Conservation (phyloP, 2,888 invertebrate genomes). For the Hirtodrosophila duncani region DNA sequence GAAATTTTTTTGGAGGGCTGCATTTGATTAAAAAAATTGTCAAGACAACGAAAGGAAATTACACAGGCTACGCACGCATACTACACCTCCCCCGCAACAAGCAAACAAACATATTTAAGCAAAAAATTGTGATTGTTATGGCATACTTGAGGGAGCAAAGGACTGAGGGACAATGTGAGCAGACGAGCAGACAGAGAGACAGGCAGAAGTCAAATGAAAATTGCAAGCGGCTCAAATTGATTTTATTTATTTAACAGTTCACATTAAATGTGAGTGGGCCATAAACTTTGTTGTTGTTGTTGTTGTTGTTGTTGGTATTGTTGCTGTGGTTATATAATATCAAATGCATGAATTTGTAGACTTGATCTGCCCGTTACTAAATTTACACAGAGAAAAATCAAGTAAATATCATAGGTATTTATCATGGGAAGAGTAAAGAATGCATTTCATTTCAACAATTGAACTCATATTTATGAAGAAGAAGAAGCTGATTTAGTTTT, state of each 20-base stretch:
- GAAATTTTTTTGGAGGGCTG: background rate
- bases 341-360: constrained; percentile 52
- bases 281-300: constrained; percentile 26
- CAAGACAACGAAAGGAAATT: constrained; percentile 13
- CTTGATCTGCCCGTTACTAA: no score
- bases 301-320: constrained; percentile 20
- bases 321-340: constrained; percentile 33
- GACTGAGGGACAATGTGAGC: background rate
- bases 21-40: constrained; percentile 31
- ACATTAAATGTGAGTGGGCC: constrained; percentile 35
- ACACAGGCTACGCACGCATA: no score
- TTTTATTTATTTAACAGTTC: constrained; percentile 66
- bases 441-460: no score
- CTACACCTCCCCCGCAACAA: no score
- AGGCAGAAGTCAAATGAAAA: constrained; percentile 35
- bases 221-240: constrained; percentile 58
- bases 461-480: no score
- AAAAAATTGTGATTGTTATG: constrained; percentile 60
- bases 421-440: no score
- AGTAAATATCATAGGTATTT: no score
- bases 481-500: no score
- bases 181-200: constrained; percentile 8
- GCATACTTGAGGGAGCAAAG: constrained; percentile 31
- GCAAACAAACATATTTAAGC: no score
- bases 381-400: no score